These are phyloP conservation scores for Hypsibius dujardini DNA, from an alignment of 1,140 invertebrate genomes.

Conservation along the genomic window DNA sequence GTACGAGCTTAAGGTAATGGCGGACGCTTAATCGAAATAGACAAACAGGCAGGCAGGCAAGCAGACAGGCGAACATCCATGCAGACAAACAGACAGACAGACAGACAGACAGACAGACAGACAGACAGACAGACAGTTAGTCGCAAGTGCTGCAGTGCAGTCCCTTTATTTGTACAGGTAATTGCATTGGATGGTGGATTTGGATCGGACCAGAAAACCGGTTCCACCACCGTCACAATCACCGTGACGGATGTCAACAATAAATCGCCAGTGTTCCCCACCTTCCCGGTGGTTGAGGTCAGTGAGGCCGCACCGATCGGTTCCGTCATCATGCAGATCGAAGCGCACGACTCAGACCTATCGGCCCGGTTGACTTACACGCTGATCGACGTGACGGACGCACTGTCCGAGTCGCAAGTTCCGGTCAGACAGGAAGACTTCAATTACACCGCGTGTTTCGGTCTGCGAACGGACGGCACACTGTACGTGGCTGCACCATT, in stretches of 20 bases:
- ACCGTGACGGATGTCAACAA: slow-evolving; percentile 76
- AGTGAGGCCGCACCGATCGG: slow-evolving; percentile 55
- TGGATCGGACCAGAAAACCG: slow-evolving; percentile 46
- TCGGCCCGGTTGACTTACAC: slow-evolving; percentile 51
- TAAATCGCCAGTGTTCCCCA: slow-evolving; percentile 51
- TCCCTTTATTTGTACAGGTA: slow-evolving; percentile 34
- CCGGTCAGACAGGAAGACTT: slow-evolving; percentile 38
- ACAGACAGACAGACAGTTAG: neutral
- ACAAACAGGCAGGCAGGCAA: too few relatives aligned
- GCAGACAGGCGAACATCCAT: too few relatives aligned
- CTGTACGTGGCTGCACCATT: slow-evolving; percentile 46
- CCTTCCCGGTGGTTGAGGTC: slow-evolving; percentile 47
- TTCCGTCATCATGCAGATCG: slow-evolving; percentile 34
- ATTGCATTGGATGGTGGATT: slow-evolving; percentile 68
- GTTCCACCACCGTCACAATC: slow-evolving; percentile 49
- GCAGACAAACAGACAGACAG: too few relatives aligned
- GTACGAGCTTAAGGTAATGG: slow-evolving; percentile 48
- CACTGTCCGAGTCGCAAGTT: neutral
- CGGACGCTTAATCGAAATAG: too few relatives aligned
- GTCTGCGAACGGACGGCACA: slow-evolving; percentile 55
- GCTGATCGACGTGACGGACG: neutral
- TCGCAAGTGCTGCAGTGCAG: neutral
- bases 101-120: neutral
- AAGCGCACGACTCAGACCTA: slow-evolving; percentile 59
- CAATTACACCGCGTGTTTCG: slow-evolving; percentile 49